Base-by-base conservation (phyloP, 2,888 invertebrate species). In the Dusona sp. region DNA sequence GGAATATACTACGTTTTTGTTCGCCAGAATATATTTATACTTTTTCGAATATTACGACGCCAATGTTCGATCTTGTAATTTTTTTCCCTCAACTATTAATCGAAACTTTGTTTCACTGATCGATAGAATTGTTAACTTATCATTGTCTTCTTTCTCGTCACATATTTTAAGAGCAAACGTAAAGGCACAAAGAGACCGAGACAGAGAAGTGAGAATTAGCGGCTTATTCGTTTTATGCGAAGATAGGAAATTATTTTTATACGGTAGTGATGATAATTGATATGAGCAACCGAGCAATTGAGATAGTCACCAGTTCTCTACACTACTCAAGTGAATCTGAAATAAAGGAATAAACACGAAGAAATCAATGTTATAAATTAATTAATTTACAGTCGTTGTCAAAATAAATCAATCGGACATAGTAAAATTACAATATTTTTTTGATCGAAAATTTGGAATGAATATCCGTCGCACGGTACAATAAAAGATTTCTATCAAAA, bases 161-260 rank as follows among this genome's bases (percentile, higher is more conserved):
- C 9, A 67, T 67, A 9, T 25, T 19, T 48, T 16, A 8, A 48
- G 64, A 65, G 29, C 9, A 3, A 77, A 64, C n/a, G 1, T 2
- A 85, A 4, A 81, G 8, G 22, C 33, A 82, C 78, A 82, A 45
- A 78, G 16, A 72, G 68, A 70, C 29, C 25, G 67, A 74, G 36
- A 75, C 22, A 54, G 22, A 85, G 45, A 22, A 75, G n/a, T 68
- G 73, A 64, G 22, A 42, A 25, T 16, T 51, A 64, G 78, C 19
- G n/a, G 77, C 73, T 72, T 61, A 77, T 87, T 85, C 79, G 81
- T 84, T 82, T 82, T 73, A 74, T 68, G 67, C 80, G 78, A 87
- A 89, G 86, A 90, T 90, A 90, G 87, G 89, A 85, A 91, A 91
- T 91, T 92, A 92, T 92, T 92, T 92, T 92, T 92, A 90, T 92